Evolutionary conservation across 2,113 vertebrate genomes (phyloP).

Genomic region (Tenebrosternarchus preto): DNA sequence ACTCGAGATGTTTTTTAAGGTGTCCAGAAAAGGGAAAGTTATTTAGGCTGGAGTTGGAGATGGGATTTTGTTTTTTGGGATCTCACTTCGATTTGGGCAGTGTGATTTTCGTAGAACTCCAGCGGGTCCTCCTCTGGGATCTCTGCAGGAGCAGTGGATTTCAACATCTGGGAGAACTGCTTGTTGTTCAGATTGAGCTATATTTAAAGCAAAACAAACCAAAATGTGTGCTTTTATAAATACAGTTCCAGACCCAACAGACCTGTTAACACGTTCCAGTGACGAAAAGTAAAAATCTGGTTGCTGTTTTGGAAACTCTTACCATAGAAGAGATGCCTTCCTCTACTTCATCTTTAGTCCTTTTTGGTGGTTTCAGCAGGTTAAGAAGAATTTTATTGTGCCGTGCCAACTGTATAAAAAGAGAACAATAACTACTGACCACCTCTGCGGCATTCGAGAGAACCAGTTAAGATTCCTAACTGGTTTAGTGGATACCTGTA

Average conservation of each 20-base stretch:
- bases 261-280: not conserved
- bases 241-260: not conserved
- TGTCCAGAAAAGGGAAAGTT: not conserved
- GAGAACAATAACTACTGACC: constrained; percentile 9
- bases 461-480: not conserved
- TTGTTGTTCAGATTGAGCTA: constrained; percentile 95
- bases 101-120: constrained; percentile 87
- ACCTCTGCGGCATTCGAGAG: not conserved
- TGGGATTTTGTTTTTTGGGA: not conserved
- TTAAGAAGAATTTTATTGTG: constrained; percentile 90
- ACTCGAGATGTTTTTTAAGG: not conserved
- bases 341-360: constrained; percentile 84
- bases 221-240: not conserved
- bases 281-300: not conserved
- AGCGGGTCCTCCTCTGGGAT: constrained; percentile 88
- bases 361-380: constrained; percentile 84
- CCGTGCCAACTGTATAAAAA: constrained; percentile 81
- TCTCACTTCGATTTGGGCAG: constrained; percentile 88
- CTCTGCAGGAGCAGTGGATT: constrained; percentile 77
- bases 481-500: constrained; percentile 79
- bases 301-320: not conserved
- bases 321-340: constrained; percentile 98
- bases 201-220: not conserved
- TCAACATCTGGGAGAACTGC: constrained; percentile 91
- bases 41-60: not conserved